Base-by-base conservation (phyloP, 2,888 invertebrate genomes). In the Cenopis cana region DNA sequence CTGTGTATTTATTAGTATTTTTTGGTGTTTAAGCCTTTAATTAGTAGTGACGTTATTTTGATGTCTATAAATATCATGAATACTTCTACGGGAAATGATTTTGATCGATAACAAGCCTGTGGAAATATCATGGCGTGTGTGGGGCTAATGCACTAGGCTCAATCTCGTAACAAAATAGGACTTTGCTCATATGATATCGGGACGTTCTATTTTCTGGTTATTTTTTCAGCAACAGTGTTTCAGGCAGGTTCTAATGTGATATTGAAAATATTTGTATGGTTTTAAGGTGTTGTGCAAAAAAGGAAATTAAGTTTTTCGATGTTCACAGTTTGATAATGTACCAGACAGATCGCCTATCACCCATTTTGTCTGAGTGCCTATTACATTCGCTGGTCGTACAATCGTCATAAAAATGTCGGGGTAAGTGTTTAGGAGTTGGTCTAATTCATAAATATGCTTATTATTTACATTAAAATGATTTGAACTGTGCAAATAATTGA, bases 261-360 rank as follows among this genome's bases (percentile, higher is more conserved):
- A 77, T 69, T 76, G 80, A 75, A 41, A 78, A 76, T 75, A 65
- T 73, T 78, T 76, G 61, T 76, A 79, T 66, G 68, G 74, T 60
- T 67, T 68, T 50, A 76, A 73, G 78, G 74, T 79, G 75, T 74
- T 81, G 77, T 81, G 83, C 75, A 81, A 91, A 86, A 90, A 91
- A 84, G 85, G 82, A 91, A 87, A 85, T 85, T 81, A 91, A 92
- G 92, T 92, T 92, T 69, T 89, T 87, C 86, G 88, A 85, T 83
- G 68, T 72, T 75, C 72, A 72, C 46, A 50, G 46, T 65, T 62
- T 64, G 64, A 67, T 70, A 55, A 59, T 60, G 62, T 38, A 71
- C 64, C 68, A 64, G 60, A 38, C 52, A 62, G 70, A 71, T 57
- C 61, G 67, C 68, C 68, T 70, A 73, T 72, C 74, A 72, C 76